Conservation (phyloP, 2,113 vertebrate species). For the Paraplagusia blochii region DNA sequence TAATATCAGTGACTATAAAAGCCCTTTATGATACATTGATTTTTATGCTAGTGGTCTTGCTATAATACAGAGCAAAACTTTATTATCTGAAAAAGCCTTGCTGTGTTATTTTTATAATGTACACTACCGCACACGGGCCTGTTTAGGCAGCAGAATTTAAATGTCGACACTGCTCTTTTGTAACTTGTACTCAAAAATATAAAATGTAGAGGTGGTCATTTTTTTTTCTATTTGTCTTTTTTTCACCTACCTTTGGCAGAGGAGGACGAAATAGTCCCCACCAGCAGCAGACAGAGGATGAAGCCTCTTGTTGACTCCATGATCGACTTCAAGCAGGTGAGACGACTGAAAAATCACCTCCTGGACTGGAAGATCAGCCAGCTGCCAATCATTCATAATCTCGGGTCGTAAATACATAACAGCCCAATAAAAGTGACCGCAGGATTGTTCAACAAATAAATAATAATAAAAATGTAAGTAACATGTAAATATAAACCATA, state of each 20-base stretch:
- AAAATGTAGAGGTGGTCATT: too few species aligned
- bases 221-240: neutral
- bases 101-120: too few species aligned
- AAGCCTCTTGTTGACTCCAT: constrained; percentile 36
- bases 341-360: neutral
- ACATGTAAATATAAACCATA: neutral
- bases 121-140: too few species aligned
- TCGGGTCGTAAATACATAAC: constrained; percentile 41
- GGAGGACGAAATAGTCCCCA: constrained; percentile 28
- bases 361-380: neutral
- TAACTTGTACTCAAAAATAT: neutral
- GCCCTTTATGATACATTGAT: too few species aligned
- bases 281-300: constrained; percentile 17
- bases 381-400: constrained; percentile 20
- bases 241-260: constrained; percentile 46
- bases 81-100: too few species aligned
- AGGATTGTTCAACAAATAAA: too few species aligned
- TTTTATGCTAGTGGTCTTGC: too few species aligned
- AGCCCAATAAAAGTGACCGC: neutral
- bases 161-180: too few species aligned
- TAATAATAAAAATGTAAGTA: neutral
- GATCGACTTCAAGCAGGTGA: neutral
- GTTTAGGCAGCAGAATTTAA: too few species aligned
- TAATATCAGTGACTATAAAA: too few species aligned
- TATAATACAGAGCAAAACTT: too few species aligned